Base-by-base conservation (phyloP, 2,797 vertebrate species). In the Darevskia mixta region DNA sequence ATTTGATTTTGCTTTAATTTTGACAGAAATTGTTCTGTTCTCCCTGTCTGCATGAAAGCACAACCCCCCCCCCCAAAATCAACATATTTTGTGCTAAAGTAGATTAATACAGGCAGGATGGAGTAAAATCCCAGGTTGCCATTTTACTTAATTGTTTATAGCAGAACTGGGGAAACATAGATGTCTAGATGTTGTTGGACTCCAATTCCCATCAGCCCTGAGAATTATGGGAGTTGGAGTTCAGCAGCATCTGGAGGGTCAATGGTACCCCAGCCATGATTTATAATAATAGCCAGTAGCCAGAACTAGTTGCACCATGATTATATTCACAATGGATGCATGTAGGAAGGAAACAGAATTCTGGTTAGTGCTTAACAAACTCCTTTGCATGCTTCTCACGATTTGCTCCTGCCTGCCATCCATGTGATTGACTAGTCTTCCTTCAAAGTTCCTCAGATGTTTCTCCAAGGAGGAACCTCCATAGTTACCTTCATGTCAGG, bases 31-130 rank as follows among this genome's bases (percentile, higher is more conserved):
- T 10, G 7, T n/a, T 78, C 10, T 64, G 23, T 18, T 64, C 17
- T 64, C 20, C 20, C 5, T 18, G 20, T 64, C 20, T 64, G 61
- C 20, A 23, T 20, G 78, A 64, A 80, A 35, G 23, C 35, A 45
- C 27, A 27, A 8, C 41, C 3, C 2, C 3, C 38, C 7, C 18
- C 35, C 18, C 58, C 11, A 8, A 29, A 69, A 69, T 29, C 18
- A 91, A 29, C 10, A n/a, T 45, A 10, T 13, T 90, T 15, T 87
- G 72, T 25, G 88, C 87, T 38, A 86, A 1, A 49, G 61, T 80
- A 78, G 25, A 82, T 69, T 35, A 77, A 23, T 75, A 35, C 35
- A 45, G 25, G 80, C 23, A 86, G 73, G 27, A n/a, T 27, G 9
- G 45, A 61, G 10, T 80, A 58, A 80, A 81, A 71, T 23, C 8